Conservation (phyloP, 2,113 vertebrate genomes). For the Eulemur rufifrons region DNA sequence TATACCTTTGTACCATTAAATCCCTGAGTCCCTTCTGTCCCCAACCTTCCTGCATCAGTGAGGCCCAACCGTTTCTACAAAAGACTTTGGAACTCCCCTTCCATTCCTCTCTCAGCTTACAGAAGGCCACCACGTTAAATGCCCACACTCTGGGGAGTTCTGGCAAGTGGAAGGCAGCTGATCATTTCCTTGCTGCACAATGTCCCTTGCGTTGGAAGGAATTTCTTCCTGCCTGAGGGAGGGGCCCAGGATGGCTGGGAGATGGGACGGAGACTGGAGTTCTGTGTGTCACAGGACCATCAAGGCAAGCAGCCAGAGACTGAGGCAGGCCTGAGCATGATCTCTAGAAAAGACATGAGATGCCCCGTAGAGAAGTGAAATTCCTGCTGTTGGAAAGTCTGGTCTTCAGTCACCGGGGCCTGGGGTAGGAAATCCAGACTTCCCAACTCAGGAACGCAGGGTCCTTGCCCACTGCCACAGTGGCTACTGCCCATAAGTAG, state of each 20-base stretch:
- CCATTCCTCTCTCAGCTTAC: neutral
- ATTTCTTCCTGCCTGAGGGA: neutral
- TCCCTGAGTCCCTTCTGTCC: neutral
- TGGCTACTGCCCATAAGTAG: neutral
- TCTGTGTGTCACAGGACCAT: neutral
- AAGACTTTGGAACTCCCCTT: neutral
- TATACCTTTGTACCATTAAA: neutral
- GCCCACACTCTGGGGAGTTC: neutral
- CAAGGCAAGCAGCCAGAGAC: neutral
- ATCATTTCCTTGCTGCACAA: constrained; percentile 29
- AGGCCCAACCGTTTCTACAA: neutral
- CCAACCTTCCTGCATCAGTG: neutral
- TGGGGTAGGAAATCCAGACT: neutral
- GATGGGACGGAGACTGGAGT: neutral
- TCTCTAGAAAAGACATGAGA: constrained; percentile 14
- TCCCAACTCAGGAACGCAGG: neutral
- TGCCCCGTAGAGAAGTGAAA: constrained; percentile 13
- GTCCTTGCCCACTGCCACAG: neutral
- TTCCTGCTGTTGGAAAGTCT: constrained; percentile 12
- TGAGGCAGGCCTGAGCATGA: neutral
- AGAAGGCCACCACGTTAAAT: constrained; percentile 6
- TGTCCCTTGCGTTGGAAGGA: neutral
- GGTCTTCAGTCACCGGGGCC: neutral
- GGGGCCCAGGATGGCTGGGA: neutral
- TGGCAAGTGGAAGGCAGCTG: neutral